Base-by-base conservation (phyloP, 2,888 invertebrate genomes). In the Scrobipalpa costella region DNA sequence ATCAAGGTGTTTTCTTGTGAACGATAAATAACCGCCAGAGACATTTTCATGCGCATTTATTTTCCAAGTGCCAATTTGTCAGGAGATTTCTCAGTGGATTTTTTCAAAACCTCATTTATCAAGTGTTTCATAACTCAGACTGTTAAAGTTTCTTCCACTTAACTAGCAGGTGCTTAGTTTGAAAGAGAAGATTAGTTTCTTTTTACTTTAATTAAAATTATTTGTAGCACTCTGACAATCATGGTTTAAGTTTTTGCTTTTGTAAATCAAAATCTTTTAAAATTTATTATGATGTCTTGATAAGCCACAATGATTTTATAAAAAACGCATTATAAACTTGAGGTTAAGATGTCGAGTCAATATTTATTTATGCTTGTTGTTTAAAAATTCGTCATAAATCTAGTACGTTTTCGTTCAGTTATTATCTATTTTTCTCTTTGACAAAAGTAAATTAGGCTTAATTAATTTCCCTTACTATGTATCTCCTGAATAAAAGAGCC, bases 41-140 rank as follows among this genome's bases (percentile, higher is more conserved):
- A 15, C 2, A 50, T 50, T 21, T n/a, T 3, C 11, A 19, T 21
- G 17, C 19, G 50, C 9, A 19, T 50, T 50, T 17, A 21, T 21
- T 19, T 19, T 21, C 2, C 21, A 19, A 50, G 21, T 50, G 50
- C 21, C 50, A 50, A 50, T 21, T 50, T 50, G 50, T 21, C 50
- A 50, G 50, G 9, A 17, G 19, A 50, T 19, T 50, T 50, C 50
- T 50, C 50, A 0, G 50, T 50, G 50, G 50, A 21, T 19, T 50
- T 40, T 17, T 50, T 50, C 50, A 50, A 50, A 2, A 19, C 21
- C 19, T 8, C 17, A 50, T 19, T 21, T 50, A 50, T 44, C 44
- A 44, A 19, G 21, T 21, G 50, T 50, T 50, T 50, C 50, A 21
- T 21, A 50, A 50, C 50, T 44, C 44, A 44, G 15, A 9, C 5